Percentiles rank a stretch among this genome's conserved stretches.
Evolutionary conservation across 1,140 invertebrate genomes (phyloP).

Genomic region (Araneus ventricosus): DNA sequence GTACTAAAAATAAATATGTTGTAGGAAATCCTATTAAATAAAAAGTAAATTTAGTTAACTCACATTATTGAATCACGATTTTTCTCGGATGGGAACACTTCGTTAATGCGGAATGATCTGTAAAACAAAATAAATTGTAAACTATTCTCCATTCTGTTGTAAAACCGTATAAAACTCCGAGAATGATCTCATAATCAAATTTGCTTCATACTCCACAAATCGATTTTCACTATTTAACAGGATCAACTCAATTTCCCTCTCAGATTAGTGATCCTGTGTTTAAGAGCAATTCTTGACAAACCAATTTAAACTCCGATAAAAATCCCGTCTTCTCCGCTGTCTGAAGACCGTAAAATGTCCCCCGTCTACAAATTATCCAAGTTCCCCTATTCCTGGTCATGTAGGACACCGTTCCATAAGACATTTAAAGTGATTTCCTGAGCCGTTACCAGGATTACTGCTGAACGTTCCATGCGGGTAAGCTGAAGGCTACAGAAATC

Average conservation of each 20-base stretch:
- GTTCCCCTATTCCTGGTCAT: neutral
- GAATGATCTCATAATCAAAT: neutral
- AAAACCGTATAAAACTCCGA: no score
- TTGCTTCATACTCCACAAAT: neutral
- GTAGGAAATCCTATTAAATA: no score
- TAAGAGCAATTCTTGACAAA: slow-evolving; percentile 32
- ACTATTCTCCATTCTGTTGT: no score
- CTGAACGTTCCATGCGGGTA: slow-evolving; percentile 7
- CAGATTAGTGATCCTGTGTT: slow-evolving; percentile 5
- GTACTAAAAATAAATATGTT: no score
- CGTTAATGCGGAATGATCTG: no score
- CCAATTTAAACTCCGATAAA: slow-evolving; percentile 33
- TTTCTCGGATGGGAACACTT: no score
- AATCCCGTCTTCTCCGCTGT: neutral
- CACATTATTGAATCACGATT: no score
- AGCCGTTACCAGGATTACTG: slow-evolving; percentile 1
- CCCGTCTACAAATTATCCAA: neutral
- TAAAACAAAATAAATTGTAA: no score
- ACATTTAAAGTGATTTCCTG: slow-evolving; percentile 32
- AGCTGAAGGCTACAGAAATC: neutral
- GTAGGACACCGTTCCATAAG: neutral
- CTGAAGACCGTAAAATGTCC: neutral
- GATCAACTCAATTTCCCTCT: neutral
- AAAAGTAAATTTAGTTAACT: no score
- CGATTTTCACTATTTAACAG: neutral